Percentiles rank a stretch among this genome's conserved stretches.
Conservation (phyloP, 23 tunicate genomes). For the Diplosoma virens region DNA sequence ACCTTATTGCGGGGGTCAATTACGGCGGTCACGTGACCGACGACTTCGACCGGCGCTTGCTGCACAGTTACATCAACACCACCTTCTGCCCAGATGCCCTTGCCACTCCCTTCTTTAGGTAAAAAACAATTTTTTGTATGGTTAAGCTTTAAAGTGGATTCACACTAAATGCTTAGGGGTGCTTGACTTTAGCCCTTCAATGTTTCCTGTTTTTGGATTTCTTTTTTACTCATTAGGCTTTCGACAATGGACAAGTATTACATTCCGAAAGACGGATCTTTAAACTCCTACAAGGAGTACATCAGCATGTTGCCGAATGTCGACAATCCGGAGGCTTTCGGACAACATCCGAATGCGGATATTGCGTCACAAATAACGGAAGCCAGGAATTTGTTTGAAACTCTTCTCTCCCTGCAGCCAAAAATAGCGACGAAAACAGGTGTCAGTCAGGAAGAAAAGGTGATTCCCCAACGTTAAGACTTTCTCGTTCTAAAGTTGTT, state of each 20-base stretch:
- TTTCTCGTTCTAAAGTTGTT: neutral
- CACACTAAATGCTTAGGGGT: too few relatives aligned
- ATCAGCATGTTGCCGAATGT: constrained; percentile 94
- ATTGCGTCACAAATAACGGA: constrained; percentile 99
- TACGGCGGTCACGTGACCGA: constrained; percentile 99
- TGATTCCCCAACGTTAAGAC: neutral
- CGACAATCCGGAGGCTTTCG: constrained; percentile 99
- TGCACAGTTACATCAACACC: constrained; percentile 96
- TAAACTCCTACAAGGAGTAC: constrained; percentile 94
- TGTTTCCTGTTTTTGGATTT: too few relatives aligned
- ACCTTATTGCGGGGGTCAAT: constrained; percentile 97
- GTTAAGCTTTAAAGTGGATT: too few relatives aligned
- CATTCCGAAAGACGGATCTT: constrained; percentile 93
- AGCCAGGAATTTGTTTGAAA: constrained; percentile 94
- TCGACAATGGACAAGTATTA: constrained; percentile 96
- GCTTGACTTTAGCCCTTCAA: too few relatives aligned
- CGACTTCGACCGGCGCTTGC: constrained; percentile 89
- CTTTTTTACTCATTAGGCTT: too few relatives aligned
- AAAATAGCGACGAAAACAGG: constrained; percentile 95
- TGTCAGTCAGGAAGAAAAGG: constrained; percentile 98
- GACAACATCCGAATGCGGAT: constrained; percentile 99
- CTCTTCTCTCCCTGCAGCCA: constrained; percentile 97
- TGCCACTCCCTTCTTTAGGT: constrained; percentile 81
- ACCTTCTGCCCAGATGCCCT: constrained; percentile 72
- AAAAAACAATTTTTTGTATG: too few relatives aligned